A percentile compares a stretch with the other conserved stretches of the same genome.
Conservation (phyloP, 2,888 invertebrate species). For the Macrophya annulata region DNA sequence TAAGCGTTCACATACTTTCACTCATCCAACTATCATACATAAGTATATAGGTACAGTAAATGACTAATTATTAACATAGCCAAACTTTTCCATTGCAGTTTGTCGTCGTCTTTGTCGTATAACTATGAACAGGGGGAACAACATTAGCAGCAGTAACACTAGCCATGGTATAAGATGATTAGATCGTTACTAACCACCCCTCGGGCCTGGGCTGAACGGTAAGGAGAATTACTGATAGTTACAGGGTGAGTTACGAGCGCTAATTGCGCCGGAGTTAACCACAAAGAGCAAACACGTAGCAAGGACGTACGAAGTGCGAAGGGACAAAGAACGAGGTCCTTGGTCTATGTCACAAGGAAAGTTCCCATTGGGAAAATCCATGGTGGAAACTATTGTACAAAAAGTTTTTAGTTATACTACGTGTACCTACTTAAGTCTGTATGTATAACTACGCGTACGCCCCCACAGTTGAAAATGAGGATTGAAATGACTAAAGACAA, state of each 20-base stretch:
- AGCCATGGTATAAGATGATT: slow-evolving; percentile 15
- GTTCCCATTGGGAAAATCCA: slow-evolving; percentile 22
- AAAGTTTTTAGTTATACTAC: background rate
- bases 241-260: slow-evolving; percentile 68
- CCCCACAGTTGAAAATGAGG: background rate
- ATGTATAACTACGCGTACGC: background rate
- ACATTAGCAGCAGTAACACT: background rate
- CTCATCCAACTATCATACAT: background rate
- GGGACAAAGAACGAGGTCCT: slow-evolving; percentile 42
- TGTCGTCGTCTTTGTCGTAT: background rate
- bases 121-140: background rate
- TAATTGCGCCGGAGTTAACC: slow-evolving; percentile 68
- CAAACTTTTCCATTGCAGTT: slow-evolving; percentile 32
- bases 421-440: background rate
- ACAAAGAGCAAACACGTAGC: slow-evolving; percentile 52
- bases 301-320: slow-evolving; percentile 42
- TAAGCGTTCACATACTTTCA: background rate
- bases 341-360: slow-evolving; percentile 31
- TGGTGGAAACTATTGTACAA: background rate
- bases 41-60: background rate
- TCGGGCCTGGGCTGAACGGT: background rate
- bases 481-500: background rate
- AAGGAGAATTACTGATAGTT: slow-evolving; percentile 54
- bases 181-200: slow-evolving; percentile 36
- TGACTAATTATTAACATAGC: background rate